Conservation (phyloP, 2,797 vertebrate species). For the Coregonus suidteri region DNA sequence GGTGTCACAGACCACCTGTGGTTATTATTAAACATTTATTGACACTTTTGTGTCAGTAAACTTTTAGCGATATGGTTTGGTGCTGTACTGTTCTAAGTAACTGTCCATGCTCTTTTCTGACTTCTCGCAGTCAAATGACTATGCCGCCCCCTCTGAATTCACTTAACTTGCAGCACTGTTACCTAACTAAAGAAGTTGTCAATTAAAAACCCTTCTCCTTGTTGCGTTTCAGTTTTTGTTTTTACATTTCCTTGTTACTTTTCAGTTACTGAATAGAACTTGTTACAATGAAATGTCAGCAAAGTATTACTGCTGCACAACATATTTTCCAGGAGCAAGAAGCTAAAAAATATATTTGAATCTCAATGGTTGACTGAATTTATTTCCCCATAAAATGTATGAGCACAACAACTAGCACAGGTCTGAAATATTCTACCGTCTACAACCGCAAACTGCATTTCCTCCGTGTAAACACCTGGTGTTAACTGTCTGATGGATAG, state of each 20-base stretch:
- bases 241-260: neutral
- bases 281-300: conserved; percentile 3
- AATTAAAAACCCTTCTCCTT: neutral
- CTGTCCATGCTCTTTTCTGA: neutral
- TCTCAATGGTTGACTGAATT: neutral
- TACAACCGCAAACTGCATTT: neutral
- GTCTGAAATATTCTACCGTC: neutral
- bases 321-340: neutral
- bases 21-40: neutral
- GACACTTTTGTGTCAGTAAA: neutral
- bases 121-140: neutral
- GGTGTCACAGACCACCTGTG: neutral
- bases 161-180: conserved; percentile 1
- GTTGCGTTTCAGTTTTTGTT: conserved; percentile 5
- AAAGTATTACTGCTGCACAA: conserved; percentile 5
- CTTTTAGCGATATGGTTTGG: neutral
- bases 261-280: conserved; percentile 7
- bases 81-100: neutral
- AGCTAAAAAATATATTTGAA: neutral
- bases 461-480: neutral
- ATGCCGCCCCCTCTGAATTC: neutral
- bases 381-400: conserved; percentile 4
- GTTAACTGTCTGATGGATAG: neutral
- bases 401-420: conserved; percentile 3
- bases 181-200: neutral